These are phyloP conservation scores for Triplophysa siluroides DNA, from an alignment of 2,113 vertebrate genomes.

Conservation along the genomic window DNA sequence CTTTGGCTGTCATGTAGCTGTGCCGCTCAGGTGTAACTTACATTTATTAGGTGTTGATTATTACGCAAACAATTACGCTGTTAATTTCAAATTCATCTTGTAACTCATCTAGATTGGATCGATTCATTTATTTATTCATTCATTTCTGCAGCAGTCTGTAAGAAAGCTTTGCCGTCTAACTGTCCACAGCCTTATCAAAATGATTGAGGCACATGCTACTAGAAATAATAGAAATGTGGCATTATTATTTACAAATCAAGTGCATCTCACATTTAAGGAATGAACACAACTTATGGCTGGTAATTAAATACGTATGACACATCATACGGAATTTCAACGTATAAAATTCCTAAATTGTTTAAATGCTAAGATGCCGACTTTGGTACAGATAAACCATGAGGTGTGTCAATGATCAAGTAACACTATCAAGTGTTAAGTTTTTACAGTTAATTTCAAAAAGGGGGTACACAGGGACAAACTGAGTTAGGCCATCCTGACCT, in stretches of 20 bases:
- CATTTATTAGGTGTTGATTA: constrained; percentile 46
- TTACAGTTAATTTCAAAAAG: too few relatives aligned
- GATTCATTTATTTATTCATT: constrained; percentile 29
- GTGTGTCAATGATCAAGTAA: too few relatives aligned
- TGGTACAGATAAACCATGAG: too few relatives aligned
- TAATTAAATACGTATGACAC: too few relatives aligned
- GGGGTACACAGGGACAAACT: too few relatives aligned
- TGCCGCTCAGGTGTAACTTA: constrained; percentile 37
- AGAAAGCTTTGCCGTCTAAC: constrained; percentile 31
- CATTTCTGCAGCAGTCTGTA: constrained; percentile 26
- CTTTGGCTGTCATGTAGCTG: constrained; percentile 61
- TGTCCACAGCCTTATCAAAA: constrained; percentile 60
- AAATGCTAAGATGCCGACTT: too few relatives aligned
- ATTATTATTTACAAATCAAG: constrained; percentile 34
- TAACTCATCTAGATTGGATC: constrained; percentile 26
- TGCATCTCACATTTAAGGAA: neutral
- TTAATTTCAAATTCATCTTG: constrained; percentile 49
- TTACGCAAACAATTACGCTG: neutral
- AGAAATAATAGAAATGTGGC: constrained; percentile 55
- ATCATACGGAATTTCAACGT: neutral
- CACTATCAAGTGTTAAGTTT: too few relatives aligned
- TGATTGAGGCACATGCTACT: constrained; percentile 46
- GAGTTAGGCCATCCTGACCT: too few relatives aligned
- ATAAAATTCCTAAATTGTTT: constrained; percentile 14
- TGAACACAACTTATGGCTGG: too few relatives aligned